A percentile compares a stretch with the other conserved stretches of the same genome.
Conservation (phyloP, 2,797 vertebrate genomes). For the Neopelma chrysocephalum region DNA sequence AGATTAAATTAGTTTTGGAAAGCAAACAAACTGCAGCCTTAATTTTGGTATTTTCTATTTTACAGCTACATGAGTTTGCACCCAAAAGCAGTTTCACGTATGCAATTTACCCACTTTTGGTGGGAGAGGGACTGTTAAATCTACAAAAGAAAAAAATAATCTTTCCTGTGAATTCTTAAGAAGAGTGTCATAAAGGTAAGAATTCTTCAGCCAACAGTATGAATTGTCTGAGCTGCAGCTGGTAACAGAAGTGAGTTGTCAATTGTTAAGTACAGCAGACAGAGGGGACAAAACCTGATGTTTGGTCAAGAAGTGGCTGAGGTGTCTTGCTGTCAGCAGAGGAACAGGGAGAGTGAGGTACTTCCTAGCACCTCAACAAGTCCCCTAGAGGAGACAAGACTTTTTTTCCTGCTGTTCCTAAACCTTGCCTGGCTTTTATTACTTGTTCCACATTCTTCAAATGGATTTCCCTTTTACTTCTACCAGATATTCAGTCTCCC, state of each 20-base stretch:
- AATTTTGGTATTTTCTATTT: neutral
- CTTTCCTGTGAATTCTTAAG: neutral
- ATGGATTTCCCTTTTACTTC: neutral
- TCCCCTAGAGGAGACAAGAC: neutral
- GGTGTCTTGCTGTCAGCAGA: neutral
- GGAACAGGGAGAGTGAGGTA: neutral
- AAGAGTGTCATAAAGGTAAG: neutral
- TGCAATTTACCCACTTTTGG: neutral
- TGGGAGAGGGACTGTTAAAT: neutral
- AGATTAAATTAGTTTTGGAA: neutral
- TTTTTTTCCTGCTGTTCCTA: neutral
- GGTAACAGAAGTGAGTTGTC: neutral
- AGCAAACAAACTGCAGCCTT: neutral
- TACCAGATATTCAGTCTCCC: neutral
- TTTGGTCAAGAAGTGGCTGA: neutral
- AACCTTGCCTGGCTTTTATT: neutral
- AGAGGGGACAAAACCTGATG: neutral
- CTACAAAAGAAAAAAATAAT: neutral
- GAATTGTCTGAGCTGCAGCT: neutral
- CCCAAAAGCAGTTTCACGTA: neutral
- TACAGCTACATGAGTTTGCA: neutral
- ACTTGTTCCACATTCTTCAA: neutral
- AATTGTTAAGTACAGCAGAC: neutral
- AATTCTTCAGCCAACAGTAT: neutral
- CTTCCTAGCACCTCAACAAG: neutral